Conservation (phyloP, 53 echinoderm and acorn worm genomes). For the Arbacia lixula region DNA sequence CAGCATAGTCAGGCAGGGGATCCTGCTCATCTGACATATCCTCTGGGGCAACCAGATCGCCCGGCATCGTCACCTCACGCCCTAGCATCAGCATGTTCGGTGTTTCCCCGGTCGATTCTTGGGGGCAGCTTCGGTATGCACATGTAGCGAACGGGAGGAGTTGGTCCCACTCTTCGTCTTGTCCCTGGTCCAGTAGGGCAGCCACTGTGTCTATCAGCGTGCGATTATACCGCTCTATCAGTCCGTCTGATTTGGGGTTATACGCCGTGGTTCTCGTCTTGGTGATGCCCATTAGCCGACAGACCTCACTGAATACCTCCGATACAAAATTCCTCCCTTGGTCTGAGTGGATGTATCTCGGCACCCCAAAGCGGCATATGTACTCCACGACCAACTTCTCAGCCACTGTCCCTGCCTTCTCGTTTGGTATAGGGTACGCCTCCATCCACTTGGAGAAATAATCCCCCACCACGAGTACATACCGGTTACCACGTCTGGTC, state of each 20-base stretch:
- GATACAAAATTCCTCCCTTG: conserved; percentile 27
- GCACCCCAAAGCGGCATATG: conserved; percentile 11
- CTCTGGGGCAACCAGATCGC: background rate
- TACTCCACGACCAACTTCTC: background rate
- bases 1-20: background rate
- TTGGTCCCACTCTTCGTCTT: conserved; percentile 28
- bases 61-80: background rate
- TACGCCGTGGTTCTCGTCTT: conserved; percentile 22
- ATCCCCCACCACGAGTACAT: background rate
- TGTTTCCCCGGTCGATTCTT: conserved; percentile 35
- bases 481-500: background rate
- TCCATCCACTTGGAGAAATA: conserved; percentile 46
- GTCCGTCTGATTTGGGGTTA: conserved; percentile 34
- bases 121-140: conserved; percentile 6
- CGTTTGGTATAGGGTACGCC: background rate
- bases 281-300: background rate
- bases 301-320: background rate
- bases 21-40: background rate
- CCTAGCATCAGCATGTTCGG: conserved; percentile 28
- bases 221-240: conserved; percentile 40
- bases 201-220: background rate
- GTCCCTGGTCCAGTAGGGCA: conserved; percentile 1
- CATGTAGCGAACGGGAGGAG: background rate
- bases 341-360: conserved; percentile 10
- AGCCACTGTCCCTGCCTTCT: conserved; percentile 19